These are phyloP conservation scores for Druceiella hillmani DNA, from an alignment of 2,888 invertebrate genomes.

Conservation along the genomic window DNA sequence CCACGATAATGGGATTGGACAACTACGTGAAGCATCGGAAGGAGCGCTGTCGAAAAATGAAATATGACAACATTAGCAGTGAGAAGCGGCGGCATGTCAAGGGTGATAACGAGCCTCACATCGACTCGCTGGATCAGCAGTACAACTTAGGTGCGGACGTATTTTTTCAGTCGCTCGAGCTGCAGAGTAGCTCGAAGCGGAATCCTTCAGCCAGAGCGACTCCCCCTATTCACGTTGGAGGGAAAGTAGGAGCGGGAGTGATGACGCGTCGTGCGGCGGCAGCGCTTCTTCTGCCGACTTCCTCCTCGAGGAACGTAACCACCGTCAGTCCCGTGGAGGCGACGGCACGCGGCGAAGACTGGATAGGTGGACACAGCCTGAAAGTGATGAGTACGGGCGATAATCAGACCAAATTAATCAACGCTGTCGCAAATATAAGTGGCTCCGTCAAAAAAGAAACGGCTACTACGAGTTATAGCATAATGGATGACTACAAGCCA, in stretches of 20 bases:
- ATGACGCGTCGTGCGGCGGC: constrained; percentile 39
- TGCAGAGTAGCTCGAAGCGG: constrained; percentile 68
- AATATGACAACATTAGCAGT: constrained; percentile 28
- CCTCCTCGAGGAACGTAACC: constrained; percentile 36
- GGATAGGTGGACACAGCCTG: constrained; percentile 56
- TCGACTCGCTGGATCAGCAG: constrained; percentile 40
- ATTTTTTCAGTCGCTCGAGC: constrained; percentile 78
- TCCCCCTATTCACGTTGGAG: constrained; percentile 35
- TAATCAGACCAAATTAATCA: constrained; percentile 57
- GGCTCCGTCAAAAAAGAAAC: constrained; percentile 51
- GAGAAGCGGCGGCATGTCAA: constrained; percentile 26
- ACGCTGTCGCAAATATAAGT: constrained; percentile 60
- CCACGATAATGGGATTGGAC: constrained; percentile 77
- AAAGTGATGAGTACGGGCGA: constrained; percentile 51
- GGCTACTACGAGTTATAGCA: constrained; percentile 35
- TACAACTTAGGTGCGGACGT: constrained; percentile 73
- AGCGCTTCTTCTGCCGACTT: constrained; percentile 30
- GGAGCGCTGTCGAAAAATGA: constrained; percentile 53
- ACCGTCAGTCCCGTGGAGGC: constrained; percentile 42
- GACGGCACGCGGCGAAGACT: constrained; percentile 48
- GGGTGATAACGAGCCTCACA: constrained; percentile 31
- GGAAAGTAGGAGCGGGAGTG: constrained; percentile 33
- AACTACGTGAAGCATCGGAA: constrained; percentile 83
- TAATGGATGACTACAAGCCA: constrained; percentile 39
- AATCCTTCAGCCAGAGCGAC: constrained; percentile 48